These are phyloP conservation scores for Oppia nitens DNA, from an alignment of 1,140 invertebrate genomes.

Conservation along the genomic window DNA sequence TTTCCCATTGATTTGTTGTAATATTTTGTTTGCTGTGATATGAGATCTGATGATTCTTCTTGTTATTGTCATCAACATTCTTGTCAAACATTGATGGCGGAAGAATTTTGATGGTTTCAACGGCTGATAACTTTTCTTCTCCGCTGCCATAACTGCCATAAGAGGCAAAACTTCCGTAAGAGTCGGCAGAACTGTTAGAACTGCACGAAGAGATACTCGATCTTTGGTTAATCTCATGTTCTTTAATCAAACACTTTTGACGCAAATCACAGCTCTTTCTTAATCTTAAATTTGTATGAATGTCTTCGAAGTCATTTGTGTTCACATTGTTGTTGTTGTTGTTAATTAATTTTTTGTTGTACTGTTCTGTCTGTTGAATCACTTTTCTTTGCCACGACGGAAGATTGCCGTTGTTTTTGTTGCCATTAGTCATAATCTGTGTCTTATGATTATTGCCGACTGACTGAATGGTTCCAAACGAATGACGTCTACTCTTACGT, in stretches of 20 bases:
- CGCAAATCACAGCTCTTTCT: conserved; percentile 17
- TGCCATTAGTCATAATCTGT: background rate
- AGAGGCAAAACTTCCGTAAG: conserved; percentile 11
- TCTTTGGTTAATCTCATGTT: conserved; percentile 34
- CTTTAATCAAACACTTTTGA: conserved; percentile 15
- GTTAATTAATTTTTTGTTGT: conserved; percentile 5
- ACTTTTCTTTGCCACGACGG: background rate
- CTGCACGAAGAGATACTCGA: conserved; percentile 19
- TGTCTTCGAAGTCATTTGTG: conserved; percentile 18
- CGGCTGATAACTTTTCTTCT: conserved; percentile 11
- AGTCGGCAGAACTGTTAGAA: conserved; percentile 14
- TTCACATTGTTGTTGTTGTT: background rate
- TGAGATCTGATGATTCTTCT: background rate
- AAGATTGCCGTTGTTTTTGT: background rate
- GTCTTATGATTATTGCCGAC: background rate
- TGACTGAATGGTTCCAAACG: conserved; percentile 11
- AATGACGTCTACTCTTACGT: conserved; percentile 21
- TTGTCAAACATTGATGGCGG: conserved; percentile 5
- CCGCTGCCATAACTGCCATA: conserved; percentile 14
- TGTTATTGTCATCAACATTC: conserved; percentile 7
- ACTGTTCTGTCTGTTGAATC: background rate
- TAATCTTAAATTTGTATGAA: conserved; percentile 16
- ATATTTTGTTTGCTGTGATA: background rate
- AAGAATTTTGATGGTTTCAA: conserved; percentile 14
- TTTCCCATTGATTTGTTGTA: background rate